Conservation (phyloP, 1,140 invertebrate genomes). For the Trachymyrmex cornetzi region DNA sequence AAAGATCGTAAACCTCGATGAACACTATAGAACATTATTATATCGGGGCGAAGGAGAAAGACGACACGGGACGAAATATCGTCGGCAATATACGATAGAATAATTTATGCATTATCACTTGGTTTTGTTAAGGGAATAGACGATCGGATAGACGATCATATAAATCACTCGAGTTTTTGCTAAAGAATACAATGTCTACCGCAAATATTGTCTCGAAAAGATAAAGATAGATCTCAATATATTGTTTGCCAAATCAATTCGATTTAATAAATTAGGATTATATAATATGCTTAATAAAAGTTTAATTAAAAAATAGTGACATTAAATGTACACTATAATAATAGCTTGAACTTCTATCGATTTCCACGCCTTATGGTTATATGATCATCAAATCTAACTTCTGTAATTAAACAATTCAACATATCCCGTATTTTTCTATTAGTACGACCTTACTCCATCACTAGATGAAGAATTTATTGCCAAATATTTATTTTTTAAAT, state of each 20-base stretch:
- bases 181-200: not conserved
- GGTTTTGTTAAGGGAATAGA: slow-evolving; percentile 21
- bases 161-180: slow-evolving; percentile 7
- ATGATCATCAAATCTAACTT: no score
- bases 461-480: no score
- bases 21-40: slow-evolving; percentile 49
- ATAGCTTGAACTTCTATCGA: not conserved
- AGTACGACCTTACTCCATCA: no score
- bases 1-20: slow-evolving; percentile 51
- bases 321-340: not conserved
- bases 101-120: slow-evolving; percentile 38
- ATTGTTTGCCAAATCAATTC: not conserved
- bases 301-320: no score
- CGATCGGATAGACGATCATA: not conserved
- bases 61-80: slow-evolving; percentile 36
- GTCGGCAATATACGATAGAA: not conserved
- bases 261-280: not conserved
- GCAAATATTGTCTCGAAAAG: not conserved
- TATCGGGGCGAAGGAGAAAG: not conserved
- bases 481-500: no score
- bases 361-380: no score
- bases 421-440: no score
- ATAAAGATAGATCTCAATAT: not conserved
- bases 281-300: not conserved
- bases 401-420: no score